Evolutionary conservation across 2,113 vertebrate species (phyloP).

Genomic region (Egretta garzetta): DNA sequence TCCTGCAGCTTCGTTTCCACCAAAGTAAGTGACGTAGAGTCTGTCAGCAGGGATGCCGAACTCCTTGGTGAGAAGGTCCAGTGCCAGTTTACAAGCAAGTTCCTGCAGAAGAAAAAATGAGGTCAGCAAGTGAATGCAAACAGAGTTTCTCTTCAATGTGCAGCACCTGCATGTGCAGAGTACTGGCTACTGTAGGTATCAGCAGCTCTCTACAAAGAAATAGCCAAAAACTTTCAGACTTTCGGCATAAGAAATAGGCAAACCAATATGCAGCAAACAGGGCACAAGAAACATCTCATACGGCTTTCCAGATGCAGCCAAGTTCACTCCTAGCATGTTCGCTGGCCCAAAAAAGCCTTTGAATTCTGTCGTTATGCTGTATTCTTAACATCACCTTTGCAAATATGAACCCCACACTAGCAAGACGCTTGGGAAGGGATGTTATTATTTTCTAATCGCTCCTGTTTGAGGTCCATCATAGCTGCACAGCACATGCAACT

Average conservation of each 20-base stretch:
- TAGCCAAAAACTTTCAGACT: neutral
- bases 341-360: neutral
- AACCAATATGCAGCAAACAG: neutral
- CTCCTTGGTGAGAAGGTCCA: conserved; percentile 93
- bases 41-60: conserved; percentile 93
- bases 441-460: neutral
- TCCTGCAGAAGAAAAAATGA: conserved; percentile 75
- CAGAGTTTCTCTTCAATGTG: neutral
- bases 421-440: neutral
- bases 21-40: conserved; percentile 98
- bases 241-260: neutral
- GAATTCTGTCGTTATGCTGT: neutral
- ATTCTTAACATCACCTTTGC: neutral
- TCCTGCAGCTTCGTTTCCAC: conserved; percentile 86
- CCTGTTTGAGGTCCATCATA: neutral
- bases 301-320: neutral
- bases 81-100: conserved; percentile 92
- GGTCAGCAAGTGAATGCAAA: neutral
- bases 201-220: neutral
- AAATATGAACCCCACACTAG: neutral
- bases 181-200: neutral
- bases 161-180: neutral
- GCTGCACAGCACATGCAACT: neutral
- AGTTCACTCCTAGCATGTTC: neutral
- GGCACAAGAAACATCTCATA: neutral